Conservation (phyloP, 2,113 vertebrate species). For the Jacana jacana region DNA sequence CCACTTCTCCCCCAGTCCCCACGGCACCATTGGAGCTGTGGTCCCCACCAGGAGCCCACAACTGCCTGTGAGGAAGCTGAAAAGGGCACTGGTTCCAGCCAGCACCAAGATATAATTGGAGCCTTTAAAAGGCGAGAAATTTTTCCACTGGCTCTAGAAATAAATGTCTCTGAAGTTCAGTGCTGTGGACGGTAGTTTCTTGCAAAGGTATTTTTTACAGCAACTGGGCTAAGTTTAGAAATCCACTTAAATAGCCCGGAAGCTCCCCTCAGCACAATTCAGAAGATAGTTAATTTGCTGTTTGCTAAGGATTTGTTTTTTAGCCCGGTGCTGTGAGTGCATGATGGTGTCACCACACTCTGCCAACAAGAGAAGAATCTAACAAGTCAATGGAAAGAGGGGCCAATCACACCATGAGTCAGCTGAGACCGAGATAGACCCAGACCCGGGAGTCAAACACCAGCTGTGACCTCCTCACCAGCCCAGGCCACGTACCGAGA, state of each 20-base stretch:
- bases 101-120: constrained; percentile 28
- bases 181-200: not conserved
- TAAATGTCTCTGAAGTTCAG: constrained; percentile 18
- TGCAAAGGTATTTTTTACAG: not conserved
- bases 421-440: not conserved
- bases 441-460: not conserved
- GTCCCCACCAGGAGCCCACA: not conserved
- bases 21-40: not conserved
- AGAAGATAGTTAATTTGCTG: not conserved
- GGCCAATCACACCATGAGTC: fast-evolving
- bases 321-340: fast-evolving
- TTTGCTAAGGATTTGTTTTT: not conserved
- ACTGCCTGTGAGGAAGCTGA: not conserved
- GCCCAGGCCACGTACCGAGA: not conserved
- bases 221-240: constrained; percentile 53
- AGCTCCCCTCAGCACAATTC: not conserved
- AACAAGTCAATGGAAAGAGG: not conserved
- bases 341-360: not conserved
- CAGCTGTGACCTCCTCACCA: not conserved
- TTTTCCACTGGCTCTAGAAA: constrained; percentile 37
- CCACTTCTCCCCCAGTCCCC: not conserved
- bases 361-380: not conserved
- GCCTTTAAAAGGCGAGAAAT: constrained; percentile 45
- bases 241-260: not conserved
- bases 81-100: not conserved